Evolutionary conservation across 1,140 invertebrate genomes (phyloP), one percentile per base, ranked within the genome.

Genomic region (Rhagoletis pomonella): DNA sequence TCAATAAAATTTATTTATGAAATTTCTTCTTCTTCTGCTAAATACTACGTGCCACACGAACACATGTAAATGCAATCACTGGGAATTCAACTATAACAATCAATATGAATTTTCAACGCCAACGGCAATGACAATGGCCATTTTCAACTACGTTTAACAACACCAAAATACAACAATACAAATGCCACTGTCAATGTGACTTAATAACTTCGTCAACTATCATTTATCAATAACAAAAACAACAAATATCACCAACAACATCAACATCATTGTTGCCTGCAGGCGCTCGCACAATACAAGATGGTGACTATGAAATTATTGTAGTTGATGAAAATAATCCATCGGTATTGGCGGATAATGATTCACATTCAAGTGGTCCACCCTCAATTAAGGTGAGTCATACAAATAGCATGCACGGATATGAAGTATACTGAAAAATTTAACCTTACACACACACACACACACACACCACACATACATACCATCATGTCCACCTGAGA

Each of bases 271-370:
- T 55, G 50, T 55, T 55, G 17, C 19, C n/a, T 7, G 60, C 84
- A 94, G 91, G 93, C 89, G 89, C 93, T 91, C 91, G 92, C 87
- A 89, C 91, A 67, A 94, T 95, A 85, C 96, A 96, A 88, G 96
- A 97, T 89, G 96, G 97, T 90, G 97, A 97, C 90, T 97, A 97
- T 91, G 97, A 97, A 90, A 97, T 98, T 87, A 98, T 98, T 90
- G 97, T 97, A 69, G 97, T 98, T 87, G 97, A 97, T 91, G 97
- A 98, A 93, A 97, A 97, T 90, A 97, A 97, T 94, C 97, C 97
- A 1, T 96, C 97, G 2, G 96, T 97, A 87, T 90, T 96, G 88
- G 96, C 96, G 12, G 96, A 97, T 90, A 95, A 97, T 89, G 96
- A 97, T 90, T 95, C 96, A 9, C 94, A 95, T 86, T 96, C 95